Base-by-base conservation (phyloP, 2,797 vertebrate species). In the Molossus alvarezi region DNA sequence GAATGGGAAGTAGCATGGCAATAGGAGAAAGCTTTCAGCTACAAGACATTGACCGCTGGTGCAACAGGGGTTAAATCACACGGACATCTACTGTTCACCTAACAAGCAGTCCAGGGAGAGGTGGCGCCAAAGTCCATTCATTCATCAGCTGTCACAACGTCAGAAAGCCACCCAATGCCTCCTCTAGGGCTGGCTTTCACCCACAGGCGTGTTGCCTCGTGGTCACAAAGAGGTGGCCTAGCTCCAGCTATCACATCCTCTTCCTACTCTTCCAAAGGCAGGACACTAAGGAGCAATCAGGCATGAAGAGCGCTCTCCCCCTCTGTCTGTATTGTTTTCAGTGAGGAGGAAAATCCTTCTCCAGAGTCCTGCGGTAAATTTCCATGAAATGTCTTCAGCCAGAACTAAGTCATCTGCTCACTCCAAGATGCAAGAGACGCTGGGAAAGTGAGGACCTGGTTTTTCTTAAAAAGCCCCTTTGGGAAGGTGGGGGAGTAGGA, bases 391-490 rank as follows among this genome's bases (percentile, higher is more conserved):
- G 48, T 64, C 58, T 65, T n/a, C 45, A n/a, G 45, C 20, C 33
- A 93, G 41, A 93, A 79, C 33, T 62, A 90, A 92, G 33, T 64
- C 69, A 58, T 29, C 41, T 20, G 58, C 20, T 92, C 73, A 60
- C n/a, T 75, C 45, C 29, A 20, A 25, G 53, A 64, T 90, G 17
- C 37, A 57, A 69, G 20, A 25, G 9, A 71, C 37, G 57, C 23
- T 23, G 75, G 10, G 15, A 76, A 88, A 91, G 37, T n/a, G 33
- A 95, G 45, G 18, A 75, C 48, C 23, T 69, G 90, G 65, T 58
- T 86, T 81, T 18, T 37, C 33, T 41, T 71, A 9, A n/a, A 64
- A 71, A 23, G 1, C 0, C 37, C 15, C 23, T 48, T 20, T n/a
- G n/a, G 79, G n/a, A 69, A 67, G 58, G 41, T 45, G 41, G 41